A percentile compares a stretch with the other conserved stretches of the same genome.
These are phyloP conservation scores for Subanguina moxae DNA, from an alignment of 1,140 invertebrate species.

Conservation along the genomic window DNA sequence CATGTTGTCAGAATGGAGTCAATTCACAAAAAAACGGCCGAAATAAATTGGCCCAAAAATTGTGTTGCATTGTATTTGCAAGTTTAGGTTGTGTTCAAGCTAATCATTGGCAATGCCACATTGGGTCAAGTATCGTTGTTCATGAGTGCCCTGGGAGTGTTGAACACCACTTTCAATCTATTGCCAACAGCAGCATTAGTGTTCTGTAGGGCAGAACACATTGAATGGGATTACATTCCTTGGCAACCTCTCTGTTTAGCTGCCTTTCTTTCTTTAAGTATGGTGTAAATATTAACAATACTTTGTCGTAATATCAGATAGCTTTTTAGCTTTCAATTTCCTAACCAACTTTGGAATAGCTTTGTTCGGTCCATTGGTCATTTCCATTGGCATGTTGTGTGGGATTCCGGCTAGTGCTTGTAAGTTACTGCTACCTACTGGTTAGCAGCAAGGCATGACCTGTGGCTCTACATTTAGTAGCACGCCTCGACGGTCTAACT, in stretches of 20 bases:
- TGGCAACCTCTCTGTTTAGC: conserved; percentile 44
- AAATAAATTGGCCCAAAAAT: too few species aligned
- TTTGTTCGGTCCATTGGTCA: conserved; percentile 49
- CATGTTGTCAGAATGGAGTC: too few species aligned
- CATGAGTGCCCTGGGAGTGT: conserved; percentile 52
- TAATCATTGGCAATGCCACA: conserved; percentile 42
- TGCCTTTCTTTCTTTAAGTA: conserved; percentile 47
- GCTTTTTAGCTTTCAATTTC: conserved; percentile 56
- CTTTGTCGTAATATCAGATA: not conserved
- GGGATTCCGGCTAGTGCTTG: conserved; percentile 54
- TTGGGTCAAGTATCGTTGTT: conserved; percentile 58
- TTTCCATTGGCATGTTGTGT: conserved; percentile 55
- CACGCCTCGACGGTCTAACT: too few species aligned
- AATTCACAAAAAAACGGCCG: too few species aligned
- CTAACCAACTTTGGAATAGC: conserved; percentile 57
- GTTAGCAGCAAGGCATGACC: too few species aligned
- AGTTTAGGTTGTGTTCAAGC: conserved; percentile 50
- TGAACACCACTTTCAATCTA: conserved; percentile 46
- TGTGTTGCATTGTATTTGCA: not conserved
- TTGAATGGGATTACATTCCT: conserved; percentile 50
- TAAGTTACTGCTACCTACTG: conserved; percentile 14
- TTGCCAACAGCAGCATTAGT: conserved; percentile 44
- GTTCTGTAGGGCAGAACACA: conserved; percentile 38
- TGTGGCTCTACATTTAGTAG: too few species aligned
- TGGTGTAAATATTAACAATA: conserved; percentile 2